Evolutionary conservation across 1,140 invertebrate genomes (phyloP), one percentile per base, ranked within the genome.

Genomic region (Palaemon carinicauda): DNA sequence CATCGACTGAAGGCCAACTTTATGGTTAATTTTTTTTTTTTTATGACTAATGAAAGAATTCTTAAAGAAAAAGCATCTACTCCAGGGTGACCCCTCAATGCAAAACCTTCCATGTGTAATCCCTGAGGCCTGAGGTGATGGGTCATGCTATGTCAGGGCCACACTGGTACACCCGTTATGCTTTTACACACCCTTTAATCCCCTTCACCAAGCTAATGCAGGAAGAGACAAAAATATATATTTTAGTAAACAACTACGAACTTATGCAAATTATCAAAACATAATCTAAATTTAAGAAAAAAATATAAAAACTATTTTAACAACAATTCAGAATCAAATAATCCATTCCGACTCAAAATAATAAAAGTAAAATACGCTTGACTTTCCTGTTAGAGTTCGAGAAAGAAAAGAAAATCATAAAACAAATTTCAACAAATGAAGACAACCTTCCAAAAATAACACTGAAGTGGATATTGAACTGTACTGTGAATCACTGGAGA

Each of bases 171-270:
- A 51, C 78, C 84, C 65, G 77, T 86, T 33, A 50, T 53, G 52
- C 78, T 50, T 65, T 77, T 85, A 88, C 87, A 84, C 74, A 88
- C 87, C 87, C 87, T 80, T 85, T 75, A 69, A 73, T 83, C 73
- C 87, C 82, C 74, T 88, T 88, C 87, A 88, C 87, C 82, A 88
- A 88, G 87, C 87, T 88, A 88, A 56, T 82, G 80, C 53, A 71
- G 77, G 78, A 65, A 82, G 41, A 82, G 78, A 78, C 77, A 73
- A 82, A 79, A 75, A 73, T 82, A 41, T 56, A n/a, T 69, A 50
- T 73, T 19, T 73, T 73, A 73, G 33, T 73, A 31, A 31, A n/a
- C 21, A 73, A 24, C 33, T 31, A 29, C 27, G 15, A 73, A 73
- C 69, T 29, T 73, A 73, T 31, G 73, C 69, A 56, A 82, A 82